phyloP scores from a whole-genome alignment of 2,888 invertebrate species.

The Bruchidius siliquastri region DNA sequence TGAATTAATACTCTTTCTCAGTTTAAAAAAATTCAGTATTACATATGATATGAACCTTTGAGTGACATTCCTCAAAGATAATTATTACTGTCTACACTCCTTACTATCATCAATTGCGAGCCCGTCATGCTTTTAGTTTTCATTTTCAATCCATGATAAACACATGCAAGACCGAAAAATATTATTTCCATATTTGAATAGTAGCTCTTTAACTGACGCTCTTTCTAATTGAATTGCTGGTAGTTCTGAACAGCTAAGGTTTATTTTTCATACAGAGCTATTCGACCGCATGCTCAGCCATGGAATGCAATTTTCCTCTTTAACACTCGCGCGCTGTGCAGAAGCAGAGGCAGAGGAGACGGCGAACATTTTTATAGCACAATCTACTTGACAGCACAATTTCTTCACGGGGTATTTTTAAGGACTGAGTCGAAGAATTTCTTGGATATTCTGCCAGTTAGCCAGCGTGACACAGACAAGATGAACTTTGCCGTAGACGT shows the following conservation, averaged over 20 bases:
- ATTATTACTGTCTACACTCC: too few species aligned
- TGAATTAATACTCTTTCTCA: too few species aligned
- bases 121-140: too few species aligned
- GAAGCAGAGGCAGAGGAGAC: neutral
- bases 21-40: too few species aligned
- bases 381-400: neutral
- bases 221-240: neutral
- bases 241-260: neutral
- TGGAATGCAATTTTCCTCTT: neutral
- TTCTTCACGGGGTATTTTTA: neutral
- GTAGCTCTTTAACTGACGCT: too few species aligned
- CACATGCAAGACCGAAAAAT: too few species aligned
- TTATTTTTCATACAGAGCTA: neutral
- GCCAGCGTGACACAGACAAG: neutral
- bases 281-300: neutral
- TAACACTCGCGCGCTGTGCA: neutral
- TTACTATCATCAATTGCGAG: too few species aligned
- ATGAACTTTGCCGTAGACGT: neutral
- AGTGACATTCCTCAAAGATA: too few species aligned
- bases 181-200: too few species aligned
- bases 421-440: neutral
- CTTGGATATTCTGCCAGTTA: neutral
- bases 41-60: too few species aligned
- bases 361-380: neutral
- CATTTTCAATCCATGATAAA: too few species aligned